These are phyloP conservation scores for Scomber scombrus DNA, from an alignment of 2,113 vertebrate species.

Conservation along the genomic window DNA sequence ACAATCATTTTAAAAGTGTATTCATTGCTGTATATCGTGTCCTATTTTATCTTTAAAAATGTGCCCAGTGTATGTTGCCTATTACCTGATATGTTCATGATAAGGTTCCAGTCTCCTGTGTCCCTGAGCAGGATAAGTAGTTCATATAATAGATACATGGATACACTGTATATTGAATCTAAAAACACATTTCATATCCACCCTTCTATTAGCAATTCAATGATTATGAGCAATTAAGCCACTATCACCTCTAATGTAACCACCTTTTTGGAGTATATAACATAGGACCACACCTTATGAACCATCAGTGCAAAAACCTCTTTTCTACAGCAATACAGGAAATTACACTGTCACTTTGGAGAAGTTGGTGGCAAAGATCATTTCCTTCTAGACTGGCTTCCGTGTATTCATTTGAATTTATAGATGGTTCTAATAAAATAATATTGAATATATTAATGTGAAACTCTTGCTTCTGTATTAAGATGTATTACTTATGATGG, in stretches of 20 bases:
- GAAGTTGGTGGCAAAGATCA: background rate
- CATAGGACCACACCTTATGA: background rate
- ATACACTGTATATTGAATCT: background rate
- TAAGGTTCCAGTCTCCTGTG: background rate
- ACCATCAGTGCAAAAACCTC: background rate
- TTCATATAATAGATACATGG: background rate
- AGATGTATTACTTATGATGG: background rate
- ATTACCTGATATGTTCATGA: no score
- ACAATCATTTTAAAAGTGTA: no score
- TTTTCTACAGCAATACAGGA: background rate
- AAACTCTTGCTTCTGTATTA: background rate
- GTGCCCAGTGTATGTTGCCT: no score
- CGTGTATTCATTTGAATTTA: background rate
- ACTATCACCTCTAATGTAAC: background rate
- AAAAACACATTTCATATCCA: background rate
- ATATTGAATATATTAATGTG: background rate
- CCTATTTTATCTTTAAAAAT: no score
- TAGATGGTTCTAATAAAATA: background rate
- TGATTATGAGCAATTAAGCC: background rate
- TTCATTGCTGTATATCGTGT: no score
- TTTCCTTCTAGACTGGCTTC: background rate
- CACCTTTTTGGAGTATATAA: background rate
- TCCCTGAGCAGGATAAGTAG: background rate
- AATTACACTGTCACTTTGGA: conserved; percentile 17
- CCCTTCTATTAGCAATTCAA: no score